Conservation (phyloP, 1,140 invertebrate species). For the Heliconius hermathena region DNA sequence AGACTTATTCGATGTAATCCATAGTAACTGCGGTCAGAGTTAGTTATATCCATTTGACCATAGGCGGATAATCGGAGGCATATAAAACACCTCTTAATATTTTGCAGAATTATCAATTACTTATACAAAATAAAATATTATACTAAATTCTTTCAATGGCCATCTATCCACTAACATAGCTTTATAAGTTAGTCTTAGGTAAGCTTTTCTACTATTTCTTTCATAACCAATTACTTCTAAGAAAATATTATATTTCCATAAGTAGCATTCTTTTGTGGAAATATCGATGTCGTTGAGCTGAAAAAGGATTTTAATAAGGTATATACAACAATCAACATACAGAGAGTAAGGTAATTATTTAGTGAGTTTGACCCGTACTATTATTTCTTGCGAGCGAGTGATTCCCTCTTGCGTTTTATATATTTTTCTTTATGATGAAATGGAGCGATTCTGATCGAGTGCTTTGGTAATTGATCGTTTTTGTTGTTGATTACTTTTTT, state of each 20-base stretch:
- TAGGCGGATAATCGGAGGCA: too few species aligned
- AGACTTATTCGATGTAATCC: too few species aligned
- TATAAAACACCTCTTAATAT: too few species aligned
- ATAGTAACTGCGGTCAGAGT: too few species aligned
- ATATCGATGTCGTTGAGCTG: slow-evolving; percentile 12
- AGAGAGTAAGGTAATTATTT: slow-evolving; percentile 15
- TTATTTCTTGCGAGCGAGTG: slow-evolving; percentile 22
- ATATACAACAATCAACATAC: slow-evolving; percentile 6
- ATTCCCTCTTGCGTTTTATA: not conserved
- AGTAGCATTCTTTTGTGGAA: not conserved
- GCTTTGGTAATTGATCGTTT: slow-evolving; percentile 9
- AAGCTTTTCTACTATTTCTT: too few species aligned
- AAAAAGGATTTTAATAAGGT: slow-evolving; percentile 13
- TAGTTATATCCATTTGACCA: too few species aligned
- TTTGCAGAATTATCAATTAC: too few species aligned
- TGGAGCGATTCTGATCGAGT: slow-evolving; percentile 10
- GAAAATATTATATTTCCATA: not conserved
- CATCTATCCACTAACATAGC: too few species aligned
- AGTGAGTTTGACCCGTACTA: slow-evolving; percentile 24
- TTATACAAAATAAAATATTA: too few species aligned
- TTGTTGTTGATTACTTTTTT: not conserved
- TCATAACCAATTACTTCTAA: not conserved
- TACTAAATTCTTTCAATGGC: too few species aligned
- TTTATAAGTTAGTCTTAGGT: too few species aligned
- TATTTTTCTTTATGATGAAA: not conserved